A percentile compares a stretch with the other conserved stretches of the same genome.
phyloP scores from a whole-genome alignment of 2,888 invertebrate genomes.

The Dorcus parallelipipedus region DNA sequence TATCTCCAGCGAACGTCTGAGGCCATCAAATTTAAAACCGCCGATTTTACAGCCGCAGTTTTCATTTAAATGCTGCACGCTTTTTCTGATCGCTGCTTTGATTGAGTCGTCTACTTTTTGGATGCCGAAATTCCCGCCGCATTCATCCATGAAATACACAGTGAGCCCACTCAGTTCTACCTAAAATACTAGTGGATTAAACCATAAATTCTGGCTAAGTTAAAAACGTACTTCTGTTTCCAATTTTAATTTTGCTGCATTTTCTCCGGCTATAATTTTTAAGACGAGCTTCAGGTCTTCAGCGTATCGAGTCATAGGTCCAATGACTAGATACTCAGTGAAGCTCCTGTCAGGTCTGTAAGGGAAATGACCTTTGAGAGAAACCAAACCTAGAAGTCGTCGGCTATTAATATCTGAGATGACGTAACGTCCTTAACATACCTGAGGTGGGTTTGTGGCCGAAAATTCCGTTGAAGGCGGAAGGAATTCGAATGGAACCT shows the following conservation, averaged over 20 bases:
- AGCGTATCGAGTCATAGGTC: conserved; percentile 77
- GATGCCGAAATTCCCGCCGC: conserved; percentile 53
- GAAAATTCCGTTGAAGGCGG: conserved; percentile 82
- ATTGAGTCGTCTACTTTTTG: conserved; percentile 55
- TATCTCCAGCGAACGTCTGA: conserved; percentile 11
- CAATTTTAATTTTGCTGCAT: conserved; percentile 48
- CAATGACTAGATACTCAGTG: conserved; percentile 55
- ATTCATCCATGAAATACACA: conserved; percentile 60
- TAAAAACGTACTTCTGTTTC: conserved; percentile 48
- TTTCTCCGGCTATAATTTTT: conserved; percentile 58
- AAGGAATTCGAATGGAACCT: conserved; percentile 83
- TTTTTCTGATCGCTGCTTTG: conserved; percentile 49
- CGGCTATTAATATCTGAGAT: too few species aligned
- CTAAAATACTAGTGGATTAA: conserved; percentile 17
- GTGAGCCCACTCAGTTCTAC: conserved; percentile 31
- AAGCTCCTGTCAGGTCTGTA: conserved; percentile 51
- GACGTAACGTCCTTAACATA: conserved; percentile 32
- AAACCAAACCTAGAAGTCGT: conserved; percentile 46
- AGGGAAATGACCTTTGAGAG: conserved; percentile 63
- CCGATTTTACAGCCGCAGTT: conserved; percentile 46
- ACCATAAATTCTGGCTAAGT: background rate
- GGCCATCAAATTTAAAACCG: conserved; percentile 19
- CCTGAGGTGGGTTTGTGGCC: conserved; percentile 82
- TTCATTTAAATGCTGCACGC: conserved; percentile 52
- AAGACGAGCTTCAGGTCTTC: conserved; percentile 69